Evolutionary conservation across 2,113 vertebrate species (phyloP).

Genomic region (Pangasianodon gigas): DNA sequence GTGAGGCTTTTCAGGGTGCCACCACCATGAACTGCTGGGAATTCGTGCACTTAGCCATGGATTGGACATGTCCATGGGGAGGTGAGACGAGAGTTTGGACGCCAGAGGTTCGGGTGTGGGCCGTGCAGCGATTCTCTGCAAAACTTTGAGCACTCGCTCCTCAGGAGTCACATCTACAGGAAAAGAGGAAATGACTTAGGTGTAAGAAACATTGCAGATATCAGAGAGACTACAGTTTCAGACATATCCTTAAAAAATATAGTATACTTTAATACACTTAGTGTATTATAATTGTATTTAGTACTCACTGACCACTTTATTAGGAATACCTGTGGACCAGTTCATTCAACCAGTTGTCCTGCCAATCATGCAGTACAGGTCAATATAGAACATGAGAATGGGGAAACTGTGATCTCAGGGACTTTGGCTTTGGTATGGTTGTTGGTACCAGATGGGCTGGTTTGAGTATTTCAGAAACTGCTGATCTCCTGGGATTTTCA

Average conservation of each 20-base stretch:
- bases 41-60: constrained; percentile 38
- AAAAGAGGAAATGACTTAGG: not conserved
- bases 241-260: not conserved
- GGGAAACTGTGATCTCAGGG: too few species aligned
- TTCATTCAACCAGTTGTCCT: not conserved
- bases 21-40: constrained; percentile 31
- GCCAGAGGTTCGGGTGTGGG: not conserved
- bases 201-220: not conserved
- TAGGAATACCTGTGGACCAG: not conserved
- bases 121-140: constrained; percentile 31
- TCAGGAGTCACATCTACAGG: constrained; percentile 44
- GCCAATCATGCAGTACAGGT: not conserved
- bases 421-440: not conserved
- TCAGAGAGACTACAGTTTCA: not conserved
- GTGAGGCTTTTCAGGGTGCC: constrained; percentile 30
- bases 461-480: not conserved
- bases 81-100: not conserved
- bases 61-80: not conserved
- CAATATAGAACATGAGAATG: too few species aligned
- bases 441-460: not conserved
- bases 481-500: not conserved
- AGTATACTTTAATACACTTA: not conserved
- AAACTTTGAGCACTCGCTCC: constrained; percentile 24
- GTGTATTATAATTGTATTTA: not conserved
- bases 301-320: not conserved